phyloP scores from a whole-genome alignment of 2,888 invertebrate genomes.

The Mythimna vitellina region DNA sequence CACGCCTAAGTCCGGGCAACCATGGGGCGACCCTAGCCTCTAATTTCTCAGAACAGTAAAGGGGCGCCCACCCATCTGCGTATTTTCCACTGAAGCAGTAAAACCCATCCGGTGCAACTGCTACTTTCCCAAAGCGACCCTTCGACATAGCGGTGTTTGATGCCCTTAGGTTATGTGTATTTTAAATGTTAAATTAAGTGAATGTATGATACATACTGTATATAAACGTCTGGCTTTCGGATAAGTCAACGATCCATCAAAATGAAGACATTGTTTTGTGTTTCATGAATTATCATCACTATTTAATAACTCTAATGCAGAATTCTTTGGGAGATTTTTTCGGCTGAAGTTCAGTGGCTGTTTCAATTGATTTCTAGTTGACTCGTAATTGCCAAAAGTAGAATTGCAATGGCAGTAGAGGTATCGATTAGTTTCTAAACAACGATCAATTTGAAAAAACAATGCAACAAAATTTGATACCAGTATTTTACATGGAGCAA shows the following conservation, averaged over 20 bases:
- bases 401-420: neutral
- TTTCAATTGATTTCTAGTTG: too few species aligned
- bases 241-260: neutral
- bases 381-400: neutral
- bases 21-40: neutral
- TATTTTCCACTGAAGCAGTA: conserved; percentile 40
- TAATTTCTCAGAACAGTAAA: conserved; percentile 31
- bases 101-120: conserved; percentile 34
- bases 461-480: too few species aligned
- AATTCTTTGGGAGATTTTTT: too few species aligned
- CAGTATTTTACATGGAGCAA: too few species aligned
- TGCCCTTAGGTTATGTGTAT: neutral
- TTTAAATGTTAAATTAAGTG: neutral
- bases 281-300: too few species aligned
- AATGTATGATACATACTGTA: neutral
- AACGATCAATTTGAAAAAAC: too few species aligned
- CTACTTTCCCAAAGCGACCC: conserved; percentile 28
- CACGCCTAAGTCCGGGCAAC: neutral
- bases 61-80: conserved; percentile 18
- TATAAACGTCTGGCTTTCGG: conserved; percentile 8
- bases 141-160: neutral
- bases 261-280: too few species aligned
- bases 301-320: too few species aligned
- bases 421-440: too few species aligned
- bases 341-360: too few species aligned